Evolutionary conservation across 2,888 invertebrate species (phyloP).

Genomic region (Zelleria hepariella): DNA sequence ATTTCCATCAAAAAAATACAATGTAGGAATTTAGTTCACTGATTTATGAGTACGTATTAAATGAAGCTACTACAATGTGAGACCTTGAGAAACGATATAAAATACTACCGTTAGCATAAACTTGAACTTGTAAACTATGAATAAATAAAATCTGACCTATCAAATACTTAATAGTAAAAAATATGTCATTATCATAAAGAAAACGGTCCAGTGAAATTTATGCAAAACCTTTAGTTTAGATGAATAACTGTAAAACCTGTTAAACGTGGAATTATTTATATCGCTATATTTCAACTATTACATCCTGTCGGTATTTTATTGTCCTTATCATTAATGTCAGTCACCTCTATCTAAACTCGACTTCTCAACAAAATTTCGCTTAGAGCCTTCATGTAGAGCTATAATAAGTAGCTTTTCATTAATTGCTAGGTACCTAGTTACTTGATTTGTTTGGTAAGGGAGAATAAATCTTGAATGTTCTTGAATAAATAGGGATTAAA

Average conservation of each 20-base stretch:
- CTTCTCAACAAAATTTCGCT: too few species aligned
- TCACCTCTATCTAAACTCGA: too few species aligned
- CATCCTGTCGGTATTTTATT: background rate
- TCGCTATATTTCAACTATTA: background rate
- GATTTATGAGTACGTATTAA: background rate
- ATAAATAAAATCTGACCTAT: conserved; percentile 1
- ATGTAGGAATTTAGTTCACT: background rate
- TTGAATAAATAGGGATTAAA: too few species aligned
- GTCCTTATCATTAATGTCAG: background rate
- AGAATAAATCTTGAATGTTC: too few species aligned
- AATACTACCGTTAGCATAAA: background rate
- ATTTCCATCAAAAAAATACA: background rate
- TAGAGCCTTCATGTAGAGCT: too few species aligned
- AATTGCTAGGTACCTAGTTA: too few species aligned
- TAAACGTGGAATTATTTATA: background rate
- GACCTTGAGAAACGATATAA: background rate
- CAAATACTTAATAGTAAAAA: conserved; percentile 2
- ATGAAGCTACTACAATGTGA: background rate
- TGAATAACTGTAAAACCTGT: background rate
- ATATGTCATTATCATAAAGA: background rate
- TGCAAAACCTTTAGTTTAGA: conserved; percentile 1
- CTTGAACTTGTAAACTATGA: background rate
- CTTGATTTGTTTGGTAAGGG: too few species aligned
- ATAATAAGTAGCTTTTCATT: too few species aligned
- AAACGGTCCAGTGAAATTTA: conserved; percentile 3